A percentile compares a stretch with the other conserved stretches of the same genome.
Evolutionary conservation across 1,140 invertebrate genomes (phyloP).

Genomic region (Heliconius nattereri): DNA sequence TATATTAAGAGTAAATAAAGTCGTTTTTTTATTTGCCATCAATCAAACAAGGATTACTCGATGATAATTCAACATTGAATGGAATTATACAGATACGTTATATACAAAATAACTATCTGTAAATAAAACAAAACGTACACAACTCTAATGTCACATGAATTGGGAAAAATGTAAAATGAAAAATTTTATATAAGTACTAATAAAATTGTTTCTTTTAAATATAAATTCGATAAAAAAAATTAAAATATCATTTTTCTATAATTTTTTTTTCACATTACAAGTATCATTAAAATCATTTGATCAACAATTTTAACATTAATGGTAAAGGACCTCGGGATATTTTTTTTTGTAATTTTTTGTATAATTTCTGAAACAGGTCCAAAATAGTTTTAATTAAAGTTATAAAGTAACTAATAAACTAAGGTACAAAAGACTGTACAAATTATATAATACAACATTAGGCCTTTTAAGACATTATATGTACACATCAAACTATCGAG

Average conservation of each 20-base stretch:
- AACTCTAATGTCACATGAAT: neutral
- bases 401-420: slow-evolving; percentile 20
- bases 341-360: neutral
- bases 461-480: slow-evolving; percentile 21
- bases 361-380: neutral
- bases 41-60: neutral
- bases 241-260: neutral
- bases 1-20: neutral
- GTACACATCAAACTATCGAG: neutral
- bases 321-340: neutral
- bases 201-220: neutral
- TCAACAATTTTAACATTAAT: neutral
- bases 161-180: neutral
- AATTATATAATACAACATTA: slow-evolving; percentile 33
- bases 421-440: slow-evolving; percentile 31
- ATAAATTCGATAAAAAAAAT: slow-evolving; percentile 7
- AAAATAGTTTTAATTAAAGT: neutral
- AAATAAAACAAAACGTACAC: neutral
- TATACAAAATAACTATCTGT: slow-evolving; percentile 27
- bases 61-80: slow-evolving; percentile 13
- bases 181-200: neutral
- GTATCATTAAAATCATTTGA: neutral
- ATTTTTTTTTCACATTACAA: neutral
- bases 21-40: neutral
- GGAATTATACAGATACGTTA: slow-evolving; percentile 28